These are phyloP conservation scores for Eupithecia insigniata DNA, from an alignment of 2,888 invertebrate genomes.

Conservation along the genomic window DNA sequence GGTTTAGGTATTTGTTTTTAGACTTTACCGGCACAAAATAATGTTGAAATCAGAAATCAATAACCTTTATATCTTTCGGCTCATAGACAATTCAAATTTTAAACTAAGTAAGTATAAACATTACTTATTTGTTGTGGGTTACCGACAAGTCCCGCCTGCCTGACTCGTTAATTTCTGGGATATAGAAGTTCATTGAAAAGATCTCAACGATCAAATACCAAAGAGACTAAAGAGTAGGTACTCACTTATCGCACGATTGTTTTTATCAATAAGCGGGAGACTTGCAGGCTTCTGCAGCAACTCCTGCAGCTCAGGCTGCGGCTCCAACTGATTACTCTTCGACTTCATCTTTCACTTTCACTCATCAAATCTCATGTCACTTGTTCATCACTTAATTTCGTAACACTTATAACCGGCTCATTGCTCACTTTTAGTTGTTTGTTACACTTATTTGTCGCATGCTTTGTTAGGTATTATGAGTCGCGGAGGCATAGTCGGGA, in stretches of 20 bases:
- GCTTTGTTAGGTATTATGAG: conserved; percentile 39
- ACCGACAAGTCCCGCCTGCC: too few relatives aligned
- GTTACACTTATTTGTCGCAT: conserved; percentile 27
- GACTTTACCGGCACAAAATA: neutral
- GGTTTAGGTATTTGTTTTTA: neutral
- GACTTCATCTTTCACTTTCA: conserved; percentile 69
- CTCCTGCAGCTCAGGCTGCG: conserved; percentile 74
- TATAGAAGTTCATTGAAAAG: neutral
- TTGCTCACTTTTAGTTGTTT: neutral
- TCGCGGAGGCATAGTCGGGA: conserved; percentile 63
- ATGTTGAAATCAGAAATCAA: neutral
- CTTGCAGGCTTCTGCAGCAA: conserved; percentile 70
- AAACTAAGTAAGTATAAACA: neutral
- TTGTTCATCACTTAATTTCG: conserved; percentile 30
- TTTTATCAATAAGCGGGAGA: conserved; percentile 58
- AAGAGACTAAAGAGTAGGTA: conserved; percentile 43
- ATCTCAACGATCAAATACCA: neutral
- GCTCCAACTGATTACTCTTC: conserved; percentile 55
- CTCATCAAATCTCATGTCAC: conserved; percentile 44
- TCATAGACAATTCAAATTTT: neutral
- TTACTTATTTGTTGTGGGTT: too few relatives aligned
- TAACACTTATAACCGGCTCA: neutral
- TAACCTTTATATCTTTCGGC: neutral
- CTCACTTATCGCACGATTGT: conserved; percentile 72
- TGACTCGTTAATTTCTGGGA: too few relatives aligned